phyloP scores from a whole-genome alignment of 2,888 invertebrate genomes.

The Drosophila engyochracea region DNA sequence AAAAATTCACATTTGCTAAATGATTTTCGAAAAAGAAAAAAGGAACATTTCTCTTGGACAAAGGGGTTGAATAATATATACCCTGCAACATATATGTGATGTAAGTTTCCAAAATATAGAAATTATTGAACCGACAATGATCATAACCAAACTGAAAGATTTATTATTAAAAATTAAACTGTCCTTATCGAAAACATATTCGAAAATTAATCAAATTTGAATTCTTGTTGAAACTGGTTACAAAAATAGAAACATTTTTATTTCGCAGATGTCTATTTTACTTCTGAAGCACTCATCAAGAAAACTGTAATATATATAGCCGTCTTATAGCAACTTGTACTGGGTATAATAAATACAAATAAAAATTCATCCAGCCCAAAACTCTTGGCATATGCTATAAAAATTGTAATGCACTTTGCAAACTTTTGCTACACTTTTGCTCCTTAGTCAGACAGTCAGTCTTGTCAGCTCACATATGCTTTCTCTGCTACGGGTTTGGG shows the following conservation, averaged over 20 bases:
- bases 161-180: too few species aligned
- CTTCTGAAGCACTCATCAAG: neutral
- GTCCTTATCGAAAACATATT: accelerated
- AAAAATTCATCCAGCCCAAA: slow-evolving; percentile 41
- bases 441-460: slow-evolving; percentile 25
- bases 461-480: slow-evolving; percentile 38
- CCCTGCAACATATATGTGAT: neutral
- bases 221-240: neutral
- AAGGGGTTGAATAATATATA: neutral
- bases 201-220: neutral
- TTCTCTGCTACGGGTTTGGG: slow-evolving; percentile 7
- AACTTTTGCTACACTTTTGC: slow-evolving; percentile 37
- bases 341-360: slow-evolving; percentile 26
- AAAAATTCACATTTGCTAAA: slow-evolving; percentile 63
- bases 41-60: neutral
- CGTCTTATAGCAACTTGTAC: neutral
- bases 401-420: slow-evolving; percentile 57
- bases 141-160: neutral
- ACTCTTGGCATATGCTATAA: slow-evolving; percentile 44
- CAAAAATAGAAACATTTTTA: neutral
- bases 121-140: neutral
- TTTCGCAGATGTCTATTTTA: neutral
- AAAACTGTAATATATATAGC: neutral
- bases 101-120: neutral
- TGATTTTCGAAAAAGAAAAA: slow-evolving; percentile 45